These are phyloP conservation scores for Ceratitis capitata DNA, from an alignment of 1,140 invertebrate species.

Conservation along the genomic window DNA sequence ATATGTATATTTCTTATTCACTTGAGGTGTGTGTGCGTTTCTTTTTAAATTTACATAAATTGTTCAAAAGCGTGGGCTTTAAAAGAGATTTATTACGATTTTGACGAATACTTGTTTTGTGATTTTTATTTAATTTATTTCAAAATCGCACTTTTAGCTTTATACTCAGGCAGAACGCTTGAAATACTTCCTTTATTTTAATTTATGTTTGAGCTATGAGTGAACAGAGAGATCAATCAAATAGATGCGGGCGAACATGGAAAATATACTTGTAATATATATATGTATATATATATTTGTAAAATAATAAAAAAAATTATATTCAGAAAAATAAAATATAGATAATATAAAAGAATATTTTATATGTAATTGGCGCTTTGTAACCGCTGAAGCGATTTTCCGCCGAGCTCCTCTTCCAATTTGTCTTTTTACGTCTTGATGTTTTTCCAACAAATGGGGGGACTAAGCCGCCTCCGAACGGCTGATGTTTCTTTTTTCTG, in stretches of 20 bases:
- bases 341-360: too few species aligned
- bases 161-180: too few species aligned
- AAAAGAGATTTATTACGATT: slow-evolving; percentile 1
- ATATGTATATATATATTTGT: not conserved
- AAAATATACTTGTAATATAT: not conserved
- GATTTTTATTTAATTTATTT: not conserved
- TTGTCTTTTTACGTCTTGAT: too few species aligned
- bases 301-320: too few species aligned
- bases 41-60: too few species aligned
- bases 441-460: too few species aligned
- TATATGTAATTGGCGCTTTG: too few species aligned
- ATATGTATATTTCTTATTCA: not conserved
- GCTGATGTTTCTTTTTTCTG: too few species aligned
- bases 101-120: not conserved
- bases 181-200: not conserved
- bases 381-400: too few species aligned
- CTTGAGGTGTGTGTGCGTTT: not conserved
- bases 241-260: not conserved
- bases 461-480: too few species aligned
- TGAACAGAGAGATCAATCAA: not conserved
- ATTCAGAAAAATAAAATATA: too few species aligned
- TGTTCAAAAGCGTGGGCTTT: not conserved
- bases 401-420: too few species aligned
- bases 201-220: not conserved
- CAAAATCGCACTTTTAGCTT: not conserved